These are phyloP conservation scores for Pelosia muscerda DNA, from an alignment of 2,888 invertebrate species.

Conservation along the genomic window DNA sequence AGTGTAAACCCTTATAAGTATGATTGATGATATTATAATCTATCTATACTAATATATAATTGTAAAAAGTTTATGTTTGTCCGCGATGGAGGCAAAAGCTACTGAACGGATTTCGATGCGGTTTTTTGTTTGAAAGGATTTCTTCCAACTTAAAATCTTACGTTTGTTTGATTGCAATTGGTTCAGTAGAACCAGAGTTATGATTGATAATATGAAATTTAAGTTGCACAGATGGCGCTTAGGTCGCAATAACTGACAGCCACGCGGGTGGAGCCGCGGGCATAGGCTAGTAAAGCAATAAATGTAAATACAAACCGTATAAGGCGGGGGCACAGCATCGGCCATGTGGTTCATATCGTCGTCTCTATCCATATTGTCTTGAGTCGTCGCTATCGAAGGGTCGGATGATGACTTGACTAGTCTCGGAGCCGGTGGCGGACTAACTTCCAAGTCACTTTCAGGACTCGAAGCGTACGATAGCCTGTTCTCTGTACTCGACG, in stretches of 20 bases:
- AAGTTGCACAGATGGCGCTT: too few species aligned
- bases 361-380: slow-evolving; percentile 92
- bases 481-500: slow-evolving; percentile 91
- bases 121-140: too few species aligned
- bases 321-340: slow-evolving; percentile 93
- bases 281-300: slow-evolving; percentile 58
- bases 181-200: too few species aligned
- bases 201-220: too few species aligned
- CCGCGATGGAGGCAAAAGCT: too few species aligned
- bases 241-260: too few species aligned
- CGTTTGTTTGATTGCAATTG: too few species aligned
- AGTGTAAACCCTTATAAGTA: slow-evolving; percentile 7
- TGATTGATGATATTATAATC: slow-evolving; percentile 30
- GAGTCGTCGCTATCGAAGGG: slow-evolving; percentile 97
- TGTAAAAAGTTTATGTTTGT: too few species aligned
- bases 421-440: slow-evolving; percentile 94
- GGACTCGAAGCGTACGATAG: slow-evolving; percentile 98
- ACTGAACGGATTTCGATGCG: too few species aligned
- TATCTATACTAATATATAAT: too few species aligned
- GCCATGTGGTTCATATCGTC: slow-evolving; percentile 86
- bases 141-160: too few species aligned
- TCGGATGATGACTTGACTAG: slow-evolving; percentile 95
- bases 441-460: slow-evolving; percentile 94
- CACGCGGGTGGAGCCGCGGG: too few species aligned
- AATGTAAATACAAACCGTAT: slow-evolving; percentile 89